These are phyloP conservation scores for Trilocha varians DNA, from an alignment of 2,888 invertebrate genomes.

Conservation along the genomic window DNA sequence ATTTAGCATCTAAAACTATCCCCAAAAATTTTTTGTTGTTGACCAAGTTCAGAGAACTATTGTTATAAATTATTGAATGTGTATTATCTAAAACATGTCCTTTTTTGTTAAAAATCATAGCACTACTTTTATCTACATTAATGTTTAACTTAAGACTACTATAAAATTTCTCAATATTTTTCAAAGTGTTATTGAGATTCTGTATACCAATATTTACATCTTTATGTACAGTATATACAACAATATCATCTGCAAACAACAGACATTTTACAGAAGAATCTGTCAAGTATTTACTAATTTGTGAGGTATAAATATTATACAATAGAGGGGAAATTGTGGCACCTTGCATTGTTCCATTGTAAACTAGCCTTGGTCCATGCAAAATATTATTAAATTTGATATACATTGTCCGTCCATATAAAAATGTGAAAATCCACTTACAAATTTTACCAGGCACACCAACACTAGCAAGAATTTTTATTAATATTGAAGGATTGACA, in stretches of 20 bases:
- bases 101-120: slow-evolving; percentile 1
- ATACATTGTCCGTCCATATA: not conserved
- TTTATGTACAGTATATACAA: too few species aligned
- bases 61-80: too few species aligned
- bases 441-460: not conserved
- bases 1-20: too few species aligned
- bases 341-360: slow-evolving; percentile 4
- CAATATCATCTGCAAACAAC: too few species aligned
- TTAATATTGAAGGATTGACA: not conserved
- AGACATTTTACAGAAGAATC: not conserved
- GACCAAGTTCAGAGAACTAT: too few species aligned
- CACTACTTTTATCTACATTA: not conserved
- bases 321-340: slow-evolving; percentile 1
- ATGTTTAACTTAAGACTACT: not conserved
- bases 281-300: not conserved
- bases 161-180: too few species aligned
- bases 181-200: too few species aligned
- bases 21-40: too few species aligned
- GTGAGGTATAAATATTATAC: slow-evolving; percentile 1
- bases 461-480: not conserved
- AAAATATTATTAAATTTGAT: not conserved
- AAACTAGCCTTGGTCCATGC: not conserved
- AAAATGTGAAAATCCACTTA: slow-evolving; percentile 1
- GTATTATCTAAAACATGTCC: too few species aligned
- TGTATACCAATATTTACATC: too few species aligned